Evolutionary conservation across 2,888 invertebrate species (phyloP).

Genomic region (Ecdyonurus torrentis): DNA sequence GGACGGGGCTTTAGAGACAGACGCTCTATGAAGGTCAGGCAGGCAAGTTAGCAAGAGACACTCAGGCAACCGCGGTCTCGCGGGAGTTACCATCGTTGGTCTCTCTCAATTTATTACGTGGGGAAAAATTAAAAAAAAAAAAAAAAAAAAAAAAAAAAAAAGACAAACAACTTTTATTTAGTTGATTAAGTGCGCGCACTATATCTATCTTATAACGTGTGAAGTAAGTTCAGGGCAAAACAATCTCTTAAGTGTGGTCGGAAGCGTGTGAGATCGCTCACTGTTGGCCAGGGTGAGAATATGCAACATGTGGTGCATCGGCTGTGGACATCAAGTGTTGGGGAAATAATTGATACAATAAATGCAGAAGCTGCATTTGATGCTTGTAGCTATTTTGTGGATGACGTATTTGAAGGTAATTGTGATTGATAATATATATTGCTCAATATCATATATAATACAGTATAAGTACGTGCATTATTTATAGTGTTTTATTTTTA

Average conservation of each 20-base stretch:
- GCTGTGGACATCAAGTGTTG: slow-evolving; percentile 15
- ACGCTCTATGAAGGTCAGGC: not conserved
- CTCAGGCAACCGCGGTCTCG: not conserved
- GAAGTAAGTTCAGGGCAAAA: not conserved
- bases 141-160: no score
- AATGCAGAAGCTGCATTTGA: slow-evolving; percentile 46
- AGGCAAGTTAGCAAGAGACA: no score
- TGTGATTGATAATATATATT: not conserved
- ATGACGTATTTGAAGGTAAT: slow-evolving; percentile 37
- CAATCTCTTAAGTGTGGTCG: no score
- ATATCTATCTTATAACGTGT: no score
- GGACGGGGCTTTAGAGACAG: not conserved
- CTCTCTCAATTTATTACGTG: no score
- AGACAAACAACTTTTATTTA: no score
- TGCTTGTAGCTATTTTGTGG: slow-evolving; percentile 50
- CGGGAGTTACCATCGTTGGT: not conserved
- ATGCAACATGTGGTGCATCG: slow-evolving; percentile 11
- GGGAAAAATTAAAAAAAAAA: no score
- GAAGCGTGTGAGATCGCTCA: no score
- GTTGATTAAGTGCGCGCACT: no score
- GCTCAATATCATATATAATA: not conserved
- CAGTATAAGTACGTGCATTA: not conserved
- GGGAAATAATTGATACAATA: not conserved
- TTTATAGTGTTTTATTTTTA: no score
- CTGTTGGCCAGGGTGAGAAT: not conserved